phyloP scores from a whole-genome alignment of 2,113 vertebrate species.

The Shinisaurus crocodilurus region DNA sequence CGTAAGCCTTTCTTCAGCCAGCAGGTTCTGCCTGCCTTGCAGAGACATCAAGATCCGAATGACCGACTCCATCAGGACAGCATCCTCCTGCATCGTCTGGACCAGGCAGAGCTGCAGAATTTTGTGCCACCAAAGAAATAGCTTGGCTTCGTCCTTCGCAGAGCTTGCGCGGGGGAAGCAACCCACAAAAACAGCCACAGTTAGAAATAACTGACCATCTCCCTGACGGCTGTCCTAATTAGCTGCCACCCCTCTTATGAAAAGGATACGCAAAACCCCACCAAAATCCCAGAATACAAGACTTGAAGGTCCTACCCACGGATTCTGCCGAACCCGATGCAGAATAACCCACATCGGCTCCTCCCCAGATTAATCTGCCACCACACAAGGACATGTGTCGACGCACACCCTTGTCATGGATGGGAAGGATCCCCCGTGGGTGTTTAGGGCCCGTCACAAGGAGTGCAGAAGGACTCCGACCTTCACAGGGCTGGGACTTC shows the following conservation, averaged over 20 bases:
- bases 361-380: background rate
- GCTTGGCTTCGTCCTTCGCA: slow-evolving; percentile 89
- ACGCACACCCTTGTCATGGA: background rate
- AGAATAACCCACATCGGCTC: too few relatives aligned
- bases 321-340: too few relatives aligned
- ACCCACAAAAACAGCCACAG: background rate
- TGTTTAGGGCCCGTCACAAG: background rate
- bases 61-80: slow-evolving; percentile 67
- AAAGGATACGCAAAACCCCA: background rate
- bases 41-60: slow-evolving; percentile 80
- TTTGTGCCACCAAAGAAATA: slow-evolving; percentile 98
- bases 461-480: background rate
- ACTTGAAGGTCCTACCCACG: too few relatives aligned
- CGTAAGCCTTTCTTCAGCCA: slow-evolving; percentile 90
- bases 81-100: slow-evolving; percentile 85
- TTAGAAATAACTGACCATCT: slow-evolving; percentile 22
- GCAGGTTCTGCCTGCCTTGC: slow-evolving; percentile 83
- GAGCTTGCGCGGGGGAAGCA: slow-evolving; percentile 76
- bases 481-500: background rate
- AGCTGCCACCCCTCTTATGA: fast-evolving
- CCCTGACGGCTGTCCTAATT: background rate
- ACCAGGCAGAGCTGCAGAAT: slow-evolving; percentile 85
- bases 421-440: background rate
- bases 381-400: background rate
- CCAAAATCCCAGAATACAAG: background rate